These are phyloP conservation scores for Chrysolina oricalcia DNA, from an alignment of 2,888 invertebrate genomes.

Conservation along the genomic window DNA sequence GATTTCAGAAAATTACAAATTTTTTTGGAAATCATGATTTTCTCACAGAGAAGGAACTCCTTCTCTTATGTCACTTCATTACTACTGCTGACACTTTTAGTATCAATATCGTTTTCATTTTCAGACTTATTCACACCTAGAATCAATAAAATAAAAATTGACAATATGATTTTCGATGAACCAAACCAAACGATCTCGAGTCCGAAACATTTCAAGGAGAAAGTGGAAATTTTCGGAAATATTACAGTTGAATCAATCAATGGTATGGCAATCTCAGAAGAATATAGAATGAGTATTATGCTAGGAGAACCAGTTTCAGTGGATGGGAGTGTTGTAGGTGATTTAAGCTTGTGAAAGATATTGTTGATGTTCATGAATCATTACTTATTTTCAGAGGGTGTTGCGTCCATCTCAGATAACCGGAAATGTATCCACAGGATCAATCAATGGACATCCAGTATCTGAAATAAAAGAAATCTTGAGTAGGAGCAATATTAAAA, in stretches of 20 bases:
- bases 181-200: constrained; percentile 61
- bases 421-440: constrained; percentile 61
- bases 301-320: constrained; percentile 47
- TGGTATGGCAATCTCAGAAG: constrained; percentile 57
- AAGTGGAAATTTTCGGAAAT: constrained; percentile 61
- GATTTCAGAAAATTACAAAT: too few species aligned
- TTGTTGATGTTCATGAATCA: constrained; percentile 17
- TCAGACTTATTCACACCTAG: constrained; percentile 59
- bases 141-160: constrained; percentile 63
- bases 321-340: constrained; percentile 59
- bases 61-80: background rate
- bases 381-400: constrained; percentile 58
- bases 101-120: constrained; percentile 31
- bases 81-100: too few species aligned
- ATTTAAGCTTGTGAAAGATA: background rate
- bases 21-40: background rate
- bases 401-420: constrained; percentile 52
- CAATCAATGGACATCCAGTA: constrained; percentile 64
- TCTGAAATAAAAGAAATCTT: constrained; percentile 59
- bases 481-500: constrained; percentile 53
- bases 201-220: constrained; percentile 62
- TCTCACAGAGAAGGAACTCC: background rate
- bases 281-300: constrained; percentile 56
- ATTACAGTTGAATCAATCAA: constrained; percentile 57
- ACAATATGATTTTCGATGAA: constrained; percentile 65